Base-by-base conservation (phyloP, 2,888 invertebrate species). In the Cosmorhoe ocellata region DNA sequence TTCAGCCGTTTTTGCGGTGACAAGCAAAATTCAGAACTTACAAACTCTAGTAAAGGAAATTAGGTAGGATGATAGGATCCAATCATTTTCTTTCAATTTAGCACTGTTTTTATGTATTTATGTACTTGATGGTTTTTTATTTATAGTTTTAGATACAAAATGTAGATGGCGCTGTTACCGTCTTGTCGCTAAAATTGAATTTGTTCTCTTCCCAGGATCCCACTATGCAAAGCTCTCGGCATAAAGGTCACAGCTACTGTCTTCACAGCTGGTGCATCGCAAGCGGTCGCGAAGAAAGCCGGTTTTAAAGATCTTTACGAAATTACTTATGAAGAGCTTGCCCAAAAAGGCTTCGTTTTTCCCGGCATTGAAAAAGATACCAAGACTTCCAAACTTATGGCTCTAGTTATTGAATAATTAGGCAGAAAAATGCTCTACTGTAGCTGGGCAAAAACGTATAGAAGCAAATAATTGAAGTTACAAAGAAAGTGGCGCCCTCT, bases 181-280 rank as follows among this genome's bases (percentile, higher is more conserved):
- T 18, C 13, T 28, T 10, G 9, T 28, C 28, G 1, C 10, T 14
- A 26, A 22, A 31, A 18, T n/a, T 27, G 11, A 11, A 14, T 14
- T 13, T 24, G 18, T 43, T 37, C 13, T 41, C 34, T 38, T 53
- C 30, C 28, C 76, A 92, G 92, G 53, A 73, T 90, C 42, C 88
- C 88, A 0, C 69, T 92, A 1, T 91, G 91, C 76, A 85, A 84
- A 61, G 87, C 91, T 0, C 65, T 91, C 0, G 81, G 78, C 9
- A 62, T 92, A 11, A 86, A 79, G 43, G 79, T 90, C 0, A 90
- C 91, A 1, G 84, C 82, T 0, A 92, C 92, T 0, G 85, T 89
- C 0, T 92, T 92, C 73, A 91, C 92, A 0, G 91, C 91, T 0
- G 85, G 79, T 0, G 85, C 86, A 0, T 91, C 92, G 0, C 92